Evolutionary conservation across 2,888 invertebrate species (phyloP), one percentile per base, ranked within the genome.

Genomic region (Lasioglossum figueresi): DNA sequence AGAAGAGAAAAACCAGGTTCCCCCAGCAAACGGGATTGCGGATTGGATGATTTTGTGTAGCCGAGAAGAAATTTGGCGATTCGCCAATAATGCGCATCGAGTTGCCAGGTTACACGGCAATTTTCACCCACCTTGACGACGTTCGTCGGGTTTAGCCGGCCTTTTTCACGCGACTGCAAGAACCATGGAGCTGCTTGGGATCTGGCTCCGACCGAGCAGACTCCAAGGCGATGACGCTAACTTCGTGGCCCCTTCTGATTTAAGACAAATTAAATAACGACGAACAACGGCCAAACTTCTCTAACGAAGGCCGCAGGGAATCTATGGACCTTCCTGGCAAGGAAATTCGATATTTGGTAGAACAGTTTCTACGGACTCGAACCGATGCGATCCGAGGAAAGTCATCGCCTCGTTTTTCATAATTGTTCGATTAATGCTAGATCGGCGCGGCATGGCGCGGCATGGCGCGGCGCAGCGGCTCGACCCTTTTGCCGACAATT

Each of bases 101-200:
- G 71, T 78, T 78, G 71, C 75, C 23, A 34, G 40, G 27, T 63
- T 56, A 63, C 75, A 45, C 63, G 71, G 72, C 72, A 63, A 83
- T 84, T 84, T 79, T 72, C 84, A 68, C 84, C 72, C 76, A 56
- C 68, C 56, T 73, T 70, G 37, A 40, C 27, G 37, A 27, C 66
- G 75, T 63, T 59, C 48, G 27, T 34, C 71, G 43, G 23, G n/a
- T 56, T 66, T 23, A 43, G 31, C 12, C n/a, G 34, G 37, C 40
- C 66, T 76, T 84, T 72, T 66, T 72, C 72, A 16, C 6, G 23
- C 31, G 16, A 19, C 43, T 1, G 43, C 48, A 52, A 34, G 16
- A 23, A 59, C n/a, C 34, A n/a, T 23, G 8, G 14, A 8, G 40
- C 27, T 52, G 40, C 27, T 52, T 23, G 10, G 23, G 14, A 75